A percentile compares a stretch with the other conserved stretches of the same genome.
These are phyloP conservation scores for Pipistrellus pipistrellus DNA, from an alignment of 2,797 vertebrate species.

Conservation along the genomic window DNA sequence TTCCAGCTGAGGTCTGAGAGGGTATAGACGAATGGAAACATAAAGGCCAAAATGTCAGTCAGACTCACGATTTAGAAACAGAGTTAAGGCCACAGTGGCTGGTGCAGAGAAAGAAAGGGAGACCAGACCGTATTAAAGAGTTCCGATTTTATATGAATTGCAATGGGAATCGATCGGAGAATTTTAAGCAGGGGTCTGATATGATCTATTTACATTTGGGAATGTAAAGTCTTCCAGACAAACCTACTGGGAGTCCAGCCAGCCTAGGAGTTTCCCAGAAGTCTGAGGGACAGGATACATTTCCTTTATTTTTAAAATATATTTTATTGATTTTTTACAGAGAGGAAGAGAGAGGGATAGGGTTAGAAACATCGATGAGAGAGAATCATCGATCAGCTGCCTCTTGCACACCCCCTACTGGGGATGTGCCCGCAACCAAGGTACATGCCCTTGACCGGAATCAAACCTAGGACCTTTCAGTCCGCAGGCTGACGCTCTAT, in stretches of 20 bases:
- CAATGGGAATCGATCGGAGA: not conserved
- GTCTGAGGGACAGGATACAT: slow-evolving; percentile 29
- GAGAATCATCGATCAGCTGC: too few species aligned
- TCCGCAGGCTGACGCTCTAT: too few species aligned
- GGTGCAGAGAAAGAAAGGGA: not conserved
- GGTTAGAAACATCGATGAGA: too few species aligned
- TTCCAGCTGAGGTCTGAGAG: slow-evolving; percentile 44
- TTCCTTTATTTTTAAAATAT: slow-evolving; percentile 43
- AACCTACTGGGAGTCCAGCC: slow-evolving; percentile 50
- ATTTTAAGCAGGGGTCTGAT: not conserved
- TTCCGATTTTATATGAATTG: slow-evolving; percentile 13
- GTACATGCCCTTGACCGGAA: too few species aligned
- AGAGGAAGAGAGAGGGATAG: too few species aligned
- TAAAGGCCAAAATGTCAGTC: not conserved
- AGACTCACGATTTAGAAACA: slow-evolving; percentile 13
- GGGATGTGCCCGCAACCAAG: too few species aligned
- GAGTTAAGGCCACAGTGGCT: slow-evolving; percentile 8
- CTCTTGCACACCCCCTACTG: too few species aligned
- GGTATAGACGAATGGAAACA: not conserved
- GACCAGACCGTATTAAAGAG: not conserved
- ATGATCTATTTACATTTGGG: not conserved
- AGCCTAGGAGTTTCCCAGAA: slow-evolving; percentile 56
- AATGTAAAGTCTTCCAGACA: slow-evolving; percentile 7
- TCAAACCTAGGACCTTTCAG: too few species aligned
- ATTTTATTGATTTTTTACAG: too few species aligned